Percentiles rank a stretch among this genome's conserved stretches.
phyloP scores from a whole-genome alignment of 92 coral and sea anemone species.

The Porites cylindrica region DNA sequence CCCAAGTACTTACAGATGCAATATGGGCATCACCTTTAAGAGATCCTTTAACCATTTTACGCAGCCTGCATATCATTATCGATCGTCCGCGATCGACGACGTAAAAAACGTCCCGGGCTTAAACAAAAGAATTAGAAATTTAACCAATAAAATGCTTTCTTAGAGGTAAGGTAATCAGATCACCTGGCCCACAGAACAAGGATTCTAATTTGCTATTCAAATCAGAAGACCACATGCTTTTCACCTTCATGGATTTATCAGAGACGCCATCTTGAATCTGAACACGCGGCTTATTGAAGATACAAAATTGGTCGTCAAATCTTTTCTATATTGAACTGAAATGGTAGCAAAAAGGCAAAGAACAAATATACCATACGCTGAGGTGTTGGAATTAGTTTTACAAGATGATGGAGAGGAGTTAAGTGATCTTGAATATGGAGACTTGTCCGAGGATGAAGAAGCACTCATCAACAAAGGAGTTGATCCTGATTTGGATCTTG shows the following conservation, averaged over 20 bases:
- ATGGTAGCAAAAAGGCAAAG: neutral
- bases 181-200: neutral
- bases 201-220: neutral
- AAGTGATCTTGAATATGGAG: constrained; percentile 34
- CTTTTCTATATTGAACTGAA: neutral
- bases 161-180: neutral
- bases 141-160: constrained; percentile 7
- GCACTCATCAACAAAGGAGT: constrained; percentile 7
- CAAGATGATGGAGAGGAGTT: constrained; percentile 11
- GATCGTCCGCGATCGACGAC: constrained; percentile 19
- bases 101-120: neutral
- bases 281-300: neutral
- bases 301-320: neutral
- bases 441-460: constrained; percentile 45
- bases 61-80: constrained; percentile 22
- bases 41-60: constrained; percentile 17
- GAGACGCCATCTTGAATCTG: constrained; percentile 24
- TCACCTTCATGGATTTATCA: neutral
- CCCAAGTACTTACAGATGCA: no score
- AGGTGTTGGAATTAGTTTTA: constrained; percentile 18
- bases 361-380: constrained; percentile 7
- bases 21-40: no score
- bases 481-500: constrained; percentile 26
- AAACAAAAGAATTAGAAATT: neutral
- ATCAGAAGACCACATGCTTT: no score